Conservation (phyloP, 2,113 vertebrate genomes). For the Danio rerio region DNA sequence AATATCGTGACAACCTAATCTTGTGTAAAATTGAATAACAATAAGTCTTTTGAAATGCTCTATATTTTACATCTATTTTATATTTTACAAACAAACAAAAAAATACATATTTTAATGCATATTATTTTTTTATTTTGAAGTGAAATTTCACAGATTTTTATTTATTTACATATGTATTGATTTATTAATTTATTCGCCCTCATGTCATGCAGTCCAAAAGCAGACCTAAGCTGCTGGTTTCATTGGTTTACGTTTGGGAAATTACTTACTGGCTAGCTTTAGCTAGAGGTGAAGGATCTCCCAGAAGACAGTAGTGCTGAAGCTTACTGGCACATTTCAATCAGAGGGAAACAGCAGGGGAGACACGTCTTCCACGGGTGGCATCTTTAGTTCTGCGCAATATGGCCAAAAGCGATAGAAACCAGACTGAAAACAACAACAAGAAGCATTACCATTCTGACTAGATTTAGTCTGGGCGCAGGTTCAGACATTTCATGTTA, state of each 20-base stretch:
- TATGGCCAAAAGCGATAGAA: conserved; percentile 67
- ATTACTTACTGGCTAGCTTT: conserved; percentile 58
- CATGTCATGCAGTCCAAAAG: not conserved
- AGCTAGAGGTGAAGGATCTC: conserved; percentile 55
- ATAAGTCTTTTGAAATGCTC: too few relatives aligned
- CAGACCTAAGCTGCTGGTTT: conserved; percentile 30
- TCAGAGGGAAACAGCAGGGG: conserved; percentile 66
- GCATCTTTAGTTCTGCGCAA: conserved; percentile 57
- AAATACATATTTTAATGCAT: too few relatives aligned
- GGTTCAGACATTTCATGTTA: conserved; percentile 37
- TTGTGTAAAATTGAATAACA: too few relatives aligned
- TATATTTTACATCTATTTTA: too few relatives aligned
- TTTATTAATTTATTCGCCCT: too few relatives aligned
- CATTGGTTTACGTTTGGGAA: conserved; percentile 31
- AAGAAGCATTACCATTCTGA: conserved; percentile 40
- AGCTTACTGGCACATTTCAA: conserved; percentile 67
- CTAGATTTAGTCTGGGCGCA: conserved; percentile 30
- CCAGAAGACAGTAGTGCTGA: conserved; percentile 33
- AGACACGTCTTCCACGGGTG: conserved; percentile 45
- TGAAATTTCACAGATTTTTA: too few relatives aligned
- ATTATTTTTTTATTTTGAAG: too few relatives aligned
- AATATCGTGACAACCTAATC: too few relatives aligned
- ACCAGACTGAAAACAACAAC: conserved; percentile 58
- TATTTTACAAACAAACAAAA: too few relatives aligned
- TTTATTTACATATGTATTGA: too few relatives aligned